Conservation (phyloP, 1,140 invertebrate genomes). For the Nymphalis io region DNA sequence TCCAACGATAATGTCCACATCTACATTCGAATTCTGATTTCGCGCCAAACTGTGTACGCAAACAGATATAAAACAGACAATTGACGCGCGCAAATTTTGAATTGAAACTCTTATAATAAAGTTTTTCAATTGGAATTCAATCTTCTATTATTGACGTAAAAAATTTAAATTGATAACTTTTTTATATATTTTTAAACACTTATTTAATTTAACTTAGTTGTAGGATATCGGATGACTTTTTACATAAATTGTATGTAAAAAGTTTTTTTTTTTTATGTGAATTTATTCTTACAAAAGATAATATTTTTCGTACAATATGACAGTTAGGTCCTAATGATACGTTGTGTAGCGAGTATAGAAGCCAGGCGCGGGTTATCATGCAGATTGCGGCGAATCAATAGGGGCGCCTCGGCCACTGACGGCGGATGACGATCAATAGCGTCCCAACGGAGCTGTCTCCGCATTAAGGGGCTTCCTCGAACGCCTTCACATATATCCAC, state of each 20-base stretch:
- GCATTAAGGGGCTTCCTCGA: constrained; percentile 78
- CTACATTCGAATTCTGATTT: constrained; percentile 32
- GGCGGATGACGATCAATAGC: constrained; percentile 79
- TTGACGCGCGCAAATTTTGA: constrained; percentile 28
- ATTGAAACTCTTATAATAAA: constrained; percentile 1
- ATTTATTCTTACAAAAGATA: not conserved
- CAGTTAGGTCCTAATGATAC: constrained; percentile 56
- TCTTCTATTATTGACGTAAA: not conserved
- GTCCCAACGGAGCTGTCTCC: constrained; percentile 76
- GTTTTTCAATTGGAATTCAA: not conserved
- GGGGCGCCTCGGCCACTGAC: constrained; percentile 75
- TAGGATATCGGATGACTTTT: too few relatives aligned
- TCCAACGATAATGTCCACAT: not conserved
- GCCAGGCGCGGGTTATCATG: constrained; percentile 74
- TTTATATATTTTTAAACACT: too few relatives aligned
- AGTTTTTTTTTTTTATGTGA: too few relatives aligned
- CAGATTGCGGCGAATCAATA: constrained; percentile 80
- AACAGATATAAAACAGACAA: constrained; percentile 10
- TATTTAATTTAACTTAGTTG: too few relatives aligned
- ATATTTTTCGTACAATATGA: constrained; percentile 1
- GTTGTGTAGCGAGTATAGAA: constrained; percentile 59
- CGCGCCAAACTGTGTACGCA: constrained; percentile 33
- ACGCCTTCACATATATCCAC: constrained; percentile 73
- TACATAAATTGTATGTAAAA: not conserved
- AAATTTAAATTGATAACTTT: not conserved